phyloP scores from a whole-genome alignment of 1,140 invertebrate species.

The Laupala kohalensis region DNA sequence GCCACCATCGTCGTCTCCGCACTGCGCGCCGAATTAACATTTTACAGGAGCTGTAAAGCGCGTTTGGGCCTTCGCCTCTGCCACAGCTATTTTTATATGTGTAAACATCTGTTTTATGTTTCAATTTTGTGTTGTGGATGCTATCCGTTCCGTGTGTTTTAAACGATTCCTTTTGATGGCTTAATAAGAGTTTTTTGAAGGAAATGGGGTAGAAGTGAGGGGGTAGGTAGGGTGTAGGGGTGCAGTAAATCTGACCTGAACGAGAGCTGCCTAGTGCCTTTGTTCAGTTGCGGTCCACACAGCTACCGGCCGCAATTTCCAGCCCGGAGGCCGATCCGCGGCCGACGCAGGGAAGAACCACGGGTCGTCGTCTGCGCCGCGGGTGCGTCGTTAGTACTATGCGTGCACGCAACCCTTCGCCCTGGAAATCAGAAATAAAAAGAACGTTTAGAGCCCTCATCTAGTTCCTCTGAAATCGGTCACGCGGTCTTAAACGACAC shows the following conservation, averaged over 20 bases:
- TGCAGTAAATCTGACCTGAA: not conserved
- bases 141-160: not conserved
- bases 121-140: not conserved
- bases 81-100: not conserved
- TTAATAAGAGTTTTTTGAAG: not conserved
- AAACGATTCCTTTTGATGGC: not conserved
- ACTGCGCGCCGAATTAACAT: not conserved
- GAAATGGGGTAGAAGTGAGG: too few species aligned
- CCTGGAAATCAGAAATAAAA: not conserved
- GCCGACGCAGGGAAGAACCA: not conserved
- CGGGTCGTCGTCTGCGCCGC: not conserved
- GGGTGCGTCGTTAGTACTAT: not conserved
- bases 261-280: not conserved
- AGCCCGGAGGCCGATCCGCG: not conserved
- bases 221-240: too few species aligned
- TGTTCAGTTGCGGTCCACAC: not conserved
- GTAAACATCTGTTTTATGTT: not conserved
- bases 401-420: not conserved
- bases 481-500: too few species aligned
- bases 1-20: too few species aligned
- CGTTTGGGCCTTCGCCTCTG: too few species aligned
- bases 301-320: not conserved
- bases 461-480: too few species aligned
- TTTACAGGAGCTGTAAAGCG: not conserved
- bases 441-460: not conserved